Evolutionary conservation across 2,113 vertebrate species (phyloP).

Genomic region (Macquaria ambigua): DNA sequence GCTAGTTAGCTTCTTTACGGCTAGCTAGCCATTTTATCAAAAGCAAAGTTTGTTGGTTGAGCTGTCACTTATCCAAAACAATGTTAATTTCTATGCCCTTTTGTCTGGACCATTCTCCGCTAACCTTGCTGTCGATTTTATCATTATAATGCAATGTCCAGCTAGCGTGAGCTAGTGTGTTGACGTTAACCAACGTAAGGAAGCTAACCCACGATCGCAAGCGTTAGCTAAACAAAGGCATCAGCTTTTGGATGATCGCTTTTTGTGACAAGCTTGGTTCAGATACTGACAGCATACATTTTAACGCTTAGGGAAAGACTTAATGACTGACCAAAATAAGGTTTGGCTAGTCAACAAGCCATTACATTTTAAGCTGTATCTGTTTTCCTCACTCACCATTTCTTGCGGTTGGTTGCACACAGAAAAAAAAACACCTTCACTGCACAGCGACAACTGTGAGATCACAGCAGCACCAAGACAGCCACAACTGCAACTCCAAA

Average conservation of each 20-base stretch:
- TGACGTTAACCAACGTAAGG: conserved; percentile 10
- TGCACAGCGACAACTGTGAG: conserved; percentile 76
- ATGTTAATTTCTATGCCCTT: rapidly evolving
- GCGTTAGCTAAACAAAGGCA: conserved; percentile 76
- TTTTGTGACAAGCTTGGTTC: conserved; percentile 4
- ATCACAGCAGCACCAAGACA: conserved; percentile 40
- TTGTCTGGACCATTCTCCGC: not conserved
- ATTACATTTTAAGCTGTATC: not conserved
- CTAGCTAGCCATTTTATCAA: conserved; percentile 19
- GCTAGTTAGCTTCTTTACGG: conserved; percentile 51
- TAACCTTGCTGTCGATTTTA: not conserved
- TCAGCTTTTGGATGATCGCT: conserved; percentile 8
- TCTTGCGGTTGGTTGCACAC: conserved; percentile 75
- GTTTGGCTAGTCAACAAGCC: not conserved
- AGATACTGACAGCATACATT: not conserved
- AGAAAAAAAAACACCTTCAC: conserved; percentile 65
- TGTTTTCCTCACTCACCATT: conserved; percentile 84
- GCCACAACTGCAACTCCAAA: not conserved
- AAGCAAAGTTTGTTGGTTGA: conserved; percentile 2
- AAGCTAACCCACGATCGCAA: conserved; percentile 55
- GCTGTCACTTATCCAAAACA: not conserved
- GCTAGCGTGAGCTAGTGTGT: not conserved
- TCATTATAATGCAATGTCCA: not conserved
- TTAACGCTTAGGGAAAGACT: not conserved
- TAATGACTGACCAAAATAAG: not conserved